Base-by-base conservation (phyloP, 2,888 invertebrate genomes). In the Elgonia sp. region DNA sequence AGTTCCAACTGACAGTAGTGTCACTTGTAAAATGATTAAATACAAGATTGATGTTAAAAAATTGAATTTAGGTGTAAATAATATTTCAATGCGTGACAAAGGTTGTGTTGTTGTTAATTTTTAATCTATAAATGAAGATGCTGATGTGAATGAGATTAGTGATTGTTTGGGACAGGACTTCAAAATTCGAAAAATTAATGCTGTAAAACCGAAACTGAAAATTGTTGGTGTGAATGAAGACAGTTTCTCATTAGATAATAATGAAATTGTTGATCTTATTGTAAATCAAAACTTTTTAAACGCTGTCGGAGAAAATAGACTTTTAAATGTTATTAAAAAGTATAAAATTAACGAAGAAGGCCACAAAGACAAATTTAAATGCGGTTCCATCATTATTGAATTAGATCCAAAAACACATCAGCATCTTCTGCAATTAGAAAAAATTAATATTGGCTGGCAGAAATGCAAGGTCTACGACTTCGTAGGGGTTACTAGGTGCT, bases 381-480 rank as follows among this genome's bases (percentile, higher is more conserved):
- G 20, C 10, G 60, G 60, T 18, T 18, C 60, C 3, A 20, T 60
- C 10, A 20, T 60, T 60, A 60, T 60, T 60, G 60, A 60, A 60
- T 3, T 21, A 20, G 21, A 60, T 60, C 18, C 21, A 7, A n/a
- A 60, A 60, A 60, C 10, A 21, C 18, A 60, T 60, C 20, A 21
- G 21, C 6, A 60, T 10, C 18, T 60, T 20, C 18, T 60, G 21
- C 18, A 60, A 21, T 3, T 60, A 18, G 60, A 21, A 21, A 60
- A 60, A 60, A 60, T 60, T 21, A 60, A 60, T 60, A 18, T 60
- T 16, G 60, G 60, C 18, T 63, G 63, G 63, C 63, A 63, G 29
- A 63, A 63, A 16, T 63, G 63, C 39, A 39, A 37, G 8, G 39
- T 63, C 6, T 63, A 63, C 20, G 39, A 63, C 10, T 63, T 16